Evolutionary conservation across 2,888 invertebrate genomes (phyloP), one percentile per base, ranked within the genome.

Genomic region (Diaphora mendica): DNA sequence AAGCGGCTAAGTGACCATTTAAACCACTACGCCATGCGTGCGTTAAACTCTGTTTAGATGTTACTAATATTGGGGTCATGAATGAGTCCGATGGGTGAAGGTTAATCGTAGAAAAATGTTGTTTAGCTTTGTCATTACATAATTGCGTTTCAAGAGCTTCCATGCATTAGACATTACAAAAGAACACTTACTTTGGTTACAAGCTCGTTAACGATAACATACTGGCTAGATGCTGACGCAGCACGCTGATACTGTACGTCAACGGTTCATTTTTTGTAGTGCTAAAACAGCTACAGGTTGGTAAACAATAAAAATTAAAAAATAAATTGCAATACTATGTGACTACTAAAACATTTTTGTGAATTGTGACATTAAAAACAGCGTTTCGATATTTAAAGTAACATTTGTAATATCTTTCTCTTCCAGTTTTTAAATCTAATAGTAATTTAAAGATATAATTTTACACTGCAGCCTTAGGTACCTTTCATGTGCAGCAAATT

Each of bases 261-360:
- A 79, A 77, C 77, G 80, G 78, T 71, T 77, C 79, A 88, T 64
- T 86, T 90, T 92, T 94, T 96, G 96, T 88, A 96, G 96, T 90
- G 94, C 91, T 91, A 96, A 94, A 91, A 96, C 96, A 90, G 96
- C 96, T 96, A 96, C 86, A 82, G 82, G 82, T 89, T 78, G 89
- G 79, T 86, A 88, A 91, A 90, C 85, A 89, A 90, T 90, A 87
- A 85, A 86, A 88, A 88, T 83, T 77, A 84, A 88, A 83, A 20
- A 84, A 87, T 77, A 83, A 78, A 77, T 67, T 17, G 4, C 72
- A 66, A 75, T 64, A 78, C 33, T 68, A 55, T 66, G 48, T 68
- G 71, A 74, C 68, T 44, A 51, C 59, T 66, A 3, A 20, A 39
- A 69, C 30, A 62, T 72, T 71, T 65, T 71, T 76, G 70, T 75